Evolutionary conservation across 1,140 invertebrate species (phyloP).

Genomic region (Calosoma granatense): DNA sequence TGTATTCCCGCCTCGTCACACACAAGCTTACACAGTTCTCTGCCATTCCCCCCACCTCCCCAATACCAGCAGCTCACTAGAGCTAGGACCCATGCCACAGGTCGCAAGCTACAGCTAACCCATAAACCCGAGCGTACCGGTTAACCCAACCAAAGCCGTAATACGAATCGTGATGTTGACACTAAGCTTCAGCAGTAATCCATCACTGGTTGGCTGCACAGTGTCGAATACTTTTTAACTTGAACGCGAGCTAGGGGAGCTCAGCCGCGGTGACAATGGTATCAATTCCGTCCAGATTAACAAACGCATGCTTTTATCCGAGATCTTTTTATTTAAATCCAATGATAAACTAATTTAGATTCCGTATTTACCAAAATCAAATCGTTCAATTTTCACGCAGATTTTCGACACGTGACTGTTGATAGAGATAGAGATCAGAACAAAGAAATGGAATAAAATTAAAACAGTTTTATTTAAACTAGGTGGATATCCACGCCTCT

Average conservation of each 20-base stretch:
- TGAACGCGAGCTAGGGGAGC: not conserved
- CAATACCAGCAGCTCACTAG: too few relatives aligned
- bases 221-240: slow-evolving; percentile 5
- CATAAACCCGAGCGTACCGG: not conserved
- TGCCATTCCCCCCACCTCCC: too few relatives aligned
- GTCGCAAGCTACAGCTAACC: too few relatives aligned
- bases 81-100: too few relatives aligned
- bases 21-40: too few relatives aligned
- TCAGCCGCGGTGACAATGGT: not conserved
- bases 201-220: not conserved
- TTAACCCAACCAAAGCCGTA: slow-evolving; percentile 5
- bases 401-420: not conserved
- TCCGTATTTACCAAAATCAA: slow-evolving; percentile 7
- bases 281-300: slow-evolving; percentile 3
- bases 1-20: too few relatives aligned
- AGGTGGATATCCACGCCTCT: too few relatives aligned
- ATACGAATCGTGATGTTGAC: slow-evolving; percentile 8
- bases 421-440: not conserved
- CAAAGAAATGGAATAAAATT: not conserved
- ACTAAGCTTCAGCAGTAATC: slow-evolving; percentile 2
- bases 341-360: slow-evolving; percentile 6
- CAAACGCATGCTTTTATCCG: not conserved
- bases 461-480: too few relatives aligned
- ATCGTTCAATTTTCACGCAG: slow-evolving; percentile 3
- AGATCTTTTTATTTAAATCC: slow-evolving; percentile 8